These are phyloP conservation scores for Metalampra italica DNA, from an alignment of 2,888 invertebrate species.

Conservation along the genomic window DNA sequence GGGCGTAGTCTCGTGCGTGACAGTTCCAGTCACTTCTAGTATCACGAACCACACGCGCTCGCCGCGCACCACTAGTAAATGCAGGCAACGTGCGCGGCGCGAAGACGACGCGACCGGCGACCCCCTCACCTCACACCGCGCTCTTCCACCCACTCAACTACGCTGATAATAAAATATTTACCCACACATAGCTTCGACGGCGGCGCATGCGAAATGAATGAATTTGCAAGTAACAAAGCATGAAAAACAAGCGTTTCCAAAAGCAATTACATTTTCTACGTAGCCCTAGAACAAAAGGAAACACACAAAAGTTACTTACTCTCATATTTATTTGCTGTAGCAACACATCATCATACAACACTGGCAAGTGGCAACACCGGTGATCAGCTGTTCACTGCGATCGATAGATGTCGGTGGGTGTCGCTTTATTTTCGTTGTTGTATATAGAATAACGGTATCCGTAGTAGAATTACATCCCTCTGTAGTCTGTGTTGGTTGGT, in stretches of 20 bases:
- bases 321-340: not conserved
- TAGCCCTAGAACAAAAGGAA: no score
- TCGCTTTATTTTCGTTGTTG: conserved; percentile 72
- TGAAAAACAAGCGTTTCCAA: not conserved
- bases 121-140: conserved; percentile 37
- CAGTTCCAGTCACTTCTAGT: conserved; percentile 62
- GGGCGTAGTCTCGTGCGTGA: conserved; percentile 66
- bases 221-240: conserved; percentile 7
- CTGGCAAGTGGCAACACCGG: conserved; percentile 2
- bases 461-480: conserved; percentile 71
- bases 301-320: no score
- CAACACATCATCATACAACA: not conserved
- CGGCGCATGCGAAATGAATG: conserved; percentile 20
- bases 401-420: conserved; percentile 77
- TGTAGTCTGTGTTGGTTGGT: no score
- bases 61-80: conserved; percentile 65
- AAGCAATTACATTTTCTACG: not conserved
- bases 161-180: conserved; percentile 18
- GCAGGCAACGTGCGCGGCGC: conserved; percentile 53
- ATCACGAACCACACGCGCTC: conserved; percentile 68
- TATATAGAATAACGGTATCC: conserved; percentile 66
- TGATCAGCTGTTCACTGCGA: conserved; percentile 64
- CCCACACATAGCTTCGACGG: conserved; percentile 17
- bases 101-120: conserved; percentile 40
- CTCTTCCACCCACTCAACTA: conserved; percentile 28